Conservation (phyloP, 1,140 invertebrate species). For the Drosophila obscura region DNA sequence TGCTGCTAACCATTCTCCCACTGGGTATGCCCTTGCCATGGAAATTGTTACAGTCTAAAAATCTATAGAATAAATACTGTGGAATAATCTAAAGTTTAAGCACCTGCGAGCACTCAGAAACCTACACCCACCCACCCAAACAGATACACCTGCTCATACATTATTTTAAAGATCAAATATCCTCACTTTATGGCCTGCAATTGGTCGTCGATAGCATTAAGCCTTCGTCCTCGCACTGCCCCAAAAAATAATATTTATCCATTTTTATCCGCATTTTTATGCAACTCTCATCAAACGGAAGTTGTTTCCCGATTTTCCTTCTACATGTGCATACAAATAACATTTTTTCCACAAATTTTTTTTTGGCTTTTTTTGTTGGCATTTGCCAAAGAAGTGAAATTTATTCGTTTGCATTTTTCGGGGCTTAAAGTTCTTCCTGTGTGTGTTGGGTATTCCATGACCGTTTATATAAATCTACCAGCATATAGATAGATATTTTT, state of each 20-base stretch:
- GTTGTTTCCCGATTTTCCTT: slow-evolving; percentile 43
- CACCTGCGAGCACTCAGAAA: too few species aligned
- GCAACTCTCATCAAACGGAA: slow-evolving; percentile 45
- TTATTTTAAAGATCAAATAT: too few species aligned
- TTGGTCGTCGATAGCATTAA: slow-evolving; percentile 14
- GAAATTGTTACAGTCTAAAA: too few species aligned
- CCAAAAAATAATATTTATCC: slow-evolving; percentile 32
- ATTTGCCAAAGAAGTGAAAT: slow-evolving; percentile 23
- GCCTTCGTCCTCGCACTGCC: slow-evolving; percentile 2
- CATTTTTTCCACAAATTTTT: slow-evolving; percentile 14
- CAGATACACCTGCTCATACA: too few species aligned
- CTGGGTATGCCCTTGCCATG: too few species aligned
- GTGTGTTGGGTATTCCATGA: background rate
- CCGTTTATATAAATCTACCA: slow-evolving; percentile 31
- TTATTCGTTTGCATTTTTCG: slow-evolving; percentile 11
- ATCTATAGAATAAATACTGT: too few species aligned
- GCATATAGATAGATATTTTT: slow-evolving; percentile 35
- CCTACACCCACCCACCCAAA: too few species aligned
- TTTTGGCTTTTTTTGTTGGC: slow-evolving; percentile 26
- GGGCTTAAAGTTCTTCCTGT: slow-evolving; percentile 21
- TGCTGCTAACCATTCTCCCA: too few species aligned
- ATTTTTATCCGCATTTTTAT: slow-evolving; percentile 46
- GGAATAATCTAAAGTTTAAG: too few species aligned
- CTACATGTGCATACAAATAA: slow-evolving; percentile 5
- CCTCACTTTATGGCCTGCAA: background rate